Evolutionary conservation across 2,113 vertebrate genomes (phyloP).

Genomic region (Malaclemys terrapin): DNA sequence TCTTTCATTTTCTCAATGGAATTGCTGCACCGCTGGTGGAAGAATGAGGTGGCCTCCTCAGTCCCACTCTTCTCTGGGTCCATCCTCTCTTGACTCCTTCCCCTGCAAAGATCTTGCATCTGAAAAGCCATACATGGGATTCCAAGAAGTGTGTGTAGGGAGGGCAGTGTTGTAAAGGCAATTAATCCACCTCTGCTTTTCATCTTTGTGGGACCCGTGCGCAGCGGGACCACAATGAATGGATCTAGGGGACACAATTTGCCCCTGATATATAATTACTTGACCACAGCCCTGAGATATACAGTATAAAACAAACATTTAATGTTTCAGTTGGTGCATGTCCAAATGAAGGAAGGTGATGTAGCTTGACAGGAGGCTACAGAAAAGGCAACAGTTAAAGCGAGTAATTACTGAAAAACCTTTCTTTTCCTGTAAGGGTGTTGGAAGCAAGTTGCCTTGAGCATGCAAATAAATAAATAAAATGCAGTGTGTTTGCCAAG

Average conservation of each 20-base stretch:
- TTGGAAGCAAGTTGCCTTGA: not conserved
- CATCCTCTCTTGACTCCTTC: not conserved
- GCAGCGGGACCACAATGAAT: not conserved
- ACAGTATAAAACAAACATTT: not conserved
- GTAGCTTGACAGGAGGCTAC: not conserved
- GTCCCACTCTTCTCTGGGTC: not conserved
- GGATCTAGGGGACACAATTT: not conserved
- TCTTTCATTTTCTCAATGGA: not conserved
- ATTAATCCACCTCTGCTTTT: not conserved
- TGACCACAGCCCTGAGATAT: not conserved
- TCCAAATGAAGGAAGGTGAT: not conserved
- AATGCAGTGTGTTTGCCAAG: not conserved
- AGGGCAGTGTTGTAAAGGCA: not conserved
- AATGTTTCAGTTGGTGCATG: not conserved
- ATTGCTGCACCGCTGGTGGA: not conserved
- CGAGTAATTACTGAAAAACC: not conserved
- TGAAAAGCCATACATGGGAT: not conserved
- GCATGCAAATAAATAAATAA: not conserved
- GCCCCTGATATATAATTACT: slow-evolving; percentile 4
- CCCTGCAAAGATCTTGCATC: not conserved
- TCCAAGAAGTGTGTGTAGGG: not conserved
- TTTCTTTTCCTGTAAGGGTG: not conserved
- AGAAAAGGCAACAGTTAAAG: not conserved
- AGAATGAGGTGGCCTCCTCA: not conserved
- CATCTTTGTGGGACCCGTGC: not conserved